A percentile compares a stretch with the other conserved stretches of the same genome.
Conservation (phyloP, 2,113 vertebrate species). For the Dendrocopos noguchii region DNA sequence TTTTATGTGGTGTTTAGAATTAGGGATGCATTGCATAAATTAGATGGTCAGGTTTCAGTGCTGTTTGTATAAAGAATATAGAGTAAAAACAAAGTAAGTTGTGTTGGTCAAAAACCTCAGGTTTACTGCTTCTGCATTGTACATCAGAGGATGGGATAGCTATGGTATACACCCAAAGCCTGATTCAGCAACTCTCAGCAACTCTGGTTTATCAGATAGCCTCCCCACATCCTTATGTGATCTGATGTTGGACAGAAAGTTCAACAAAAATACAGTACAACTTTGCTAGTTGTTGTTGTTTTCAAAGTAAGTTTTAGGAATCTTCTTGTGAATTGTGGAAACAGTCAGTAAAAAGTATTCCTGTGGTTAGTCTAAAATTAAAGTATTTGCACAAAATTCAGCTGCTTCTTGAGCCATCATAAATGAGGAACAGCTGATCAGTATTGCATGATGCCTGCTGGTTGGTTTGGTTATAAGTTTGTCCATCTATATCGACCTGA, state of each 20-base stretch:
- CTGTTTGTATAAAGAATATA: slow-evolving; percentile 5
- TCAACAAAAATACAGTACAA: not conserved
- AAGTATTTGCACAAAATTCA: not conserved
- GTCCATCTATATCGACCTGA: not conserved
- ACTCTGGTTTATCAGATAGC: not conserved
- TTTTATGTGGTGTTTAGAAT: slow-evolving; percentile 42
- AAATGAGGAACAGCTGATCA: not conserved
- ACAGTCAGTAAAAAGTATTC: not conserved
- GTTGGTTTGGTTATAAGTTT: not conserved
- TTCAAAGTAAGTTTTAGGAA: not conserved
- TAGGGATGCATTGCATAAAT: slow-evolving; percentile 32
- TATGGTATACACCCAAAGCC: not conserved
- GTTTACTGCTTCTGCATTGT: not conserved
- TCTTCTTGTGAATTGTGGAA: not conserved
- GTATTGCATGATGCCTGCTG: not conserved
- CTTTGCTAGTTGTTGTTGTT: not conserved
- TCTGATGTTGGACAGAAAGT: not conserved
- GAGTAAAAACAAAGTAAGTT: not conserved
- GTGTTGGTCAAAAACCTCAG: not conserved
- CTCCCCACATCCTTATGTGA: not conserved
- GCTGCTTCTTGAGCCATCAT: not conserved
- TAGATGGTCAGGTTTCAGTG: slow-evolving; percentile 45
- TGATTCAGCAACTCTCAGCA: not conserved
- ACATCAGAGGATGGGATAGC: not conserved
- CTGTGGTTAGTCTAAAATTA: not conserved